Evolutionary conservation across 2,113 vertebrate species (phyloP).

Genomic region (Dunckerocampus dactyliophorus): DNA sequence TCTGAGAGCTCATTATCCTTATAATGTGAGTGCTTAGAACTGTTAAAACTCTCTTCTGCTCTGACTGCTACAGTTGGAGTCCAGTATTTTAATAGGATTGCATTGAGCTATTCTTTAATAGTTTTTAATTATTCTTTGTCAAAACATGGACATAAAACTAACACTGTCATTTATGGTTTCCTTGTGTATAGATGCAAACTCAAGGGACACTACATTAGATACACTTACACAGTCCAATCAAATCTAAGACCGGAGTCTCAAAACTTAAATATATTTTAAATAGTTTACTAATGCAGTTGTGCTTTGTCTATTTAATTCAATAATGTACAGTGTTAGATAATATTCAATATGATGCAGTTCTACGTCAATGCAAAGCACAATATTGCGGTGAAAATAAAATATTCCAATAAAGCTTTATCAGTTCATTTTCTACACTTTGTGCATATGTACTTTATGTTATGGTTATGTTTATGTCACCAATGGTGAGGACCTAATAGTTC

Average conservation of each 20-base stretch:
- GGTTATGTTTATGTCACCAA: too few relatives aligned
- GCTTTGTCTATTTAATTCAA: too few relatives aligned
- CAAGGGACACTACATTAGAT: neutral
- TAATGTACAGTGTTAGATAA: too few relatives aligned
- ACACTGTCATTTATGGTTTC: neutral
- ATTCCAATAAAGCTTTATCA: too few relatives aligned
- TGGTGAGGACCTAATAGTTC: too few relatives aligned
- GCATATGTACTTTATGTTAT: too few relatives aligned
- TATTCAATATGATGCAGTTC: too few relatives aligned
- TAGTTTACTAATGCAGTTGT: neutral
- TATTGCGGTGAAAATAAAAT: too few relatives aligned
- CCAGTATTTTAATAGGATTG: conserved; percentile 44
- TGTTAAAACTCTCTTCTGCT: conserved; percentile 35
- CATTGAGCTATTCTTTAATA: conserved; percentile 20
- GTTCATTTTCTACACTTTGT: too few relatives aligned
- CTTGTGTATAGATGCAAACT: neutral
- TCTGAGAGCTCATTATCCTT: conserved; percentile 65
- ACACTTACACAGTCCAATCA: neutral
- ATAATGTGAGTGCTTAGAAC: conserved; percentile 44
- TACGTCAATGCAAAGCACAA: too few relatives aligned
- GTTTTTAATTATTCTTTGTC: conserved; percentile 12
- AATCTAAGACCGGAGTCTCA: neutral
- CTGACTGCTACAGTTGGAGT: conserved; percentile 50
- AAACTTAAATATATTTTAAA: neutral
- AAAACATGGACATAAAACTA: neutral